phyloP scores from a whole-genome alignment of 2,113 vertebrate species.

The Pogonocichla stellata region DNA sequence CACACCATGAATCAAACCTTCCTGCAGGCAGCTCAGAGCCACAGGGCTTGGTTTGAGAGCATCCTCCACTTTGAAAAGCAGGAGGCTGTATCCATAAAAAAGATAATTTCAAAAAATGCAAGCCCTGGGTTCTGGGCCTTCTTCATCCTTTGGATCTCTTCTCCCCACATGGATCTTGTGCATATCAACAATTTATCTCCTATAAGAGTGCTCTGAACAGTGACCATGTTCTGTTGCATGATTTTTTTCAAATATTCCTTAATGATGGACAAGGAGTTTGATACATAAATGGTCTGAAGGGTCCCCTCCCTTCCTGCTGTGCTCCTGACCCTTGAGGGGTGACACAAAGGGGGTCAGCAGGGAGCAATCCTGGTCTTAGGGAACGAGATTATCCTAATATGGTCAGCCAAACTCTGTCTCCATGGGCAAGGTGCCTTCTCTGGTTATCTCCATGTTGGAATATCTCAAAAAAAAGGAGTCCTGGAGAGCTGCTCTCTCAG shows the following conservation, averaged over 20 bases:
- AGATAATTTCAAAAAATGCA: not conserved
- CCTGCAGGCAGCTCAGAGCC: not conserved
- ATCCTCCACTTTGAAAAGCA: not conserved
- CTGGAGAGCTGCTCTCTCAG: not conserved
- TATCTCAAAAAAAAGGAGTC: not conserved
- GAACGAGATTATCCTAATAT: not conserved
- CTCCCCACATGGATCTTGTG: not conserved
- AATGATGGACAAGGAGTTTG: not conserved
- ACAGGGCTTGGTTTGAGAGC: not conserved
- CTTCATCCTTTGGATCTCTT: not conserved
- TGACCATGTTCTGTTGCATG: not conserved
- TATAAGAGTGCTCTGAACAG: not conserved
- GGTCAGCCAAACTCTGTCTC: rapidly evolving
- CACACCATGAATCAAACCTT: not conserved
- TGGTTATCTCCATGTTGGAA: rapidly evolving
- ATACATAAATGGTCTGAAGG: not conserved
- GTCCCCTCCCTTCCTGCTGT: not conserved
- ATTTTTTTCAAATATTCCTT: not conserved
- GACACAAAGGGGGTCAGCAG: not conserved
- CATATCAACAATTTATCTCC: not conserved
- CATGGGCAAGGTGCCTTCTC: not conserved
- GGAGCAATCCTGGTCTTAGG: not conserved
- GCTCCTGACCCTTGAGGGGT: not conserved
- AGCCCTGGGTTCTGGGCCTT: not conserved
- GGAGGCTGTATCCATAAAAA: not conserved